Percentiles rank a stretch among this genome's conserved stretches.
phyloP scores from a whole-genome alignment of 2,888 invertebrate species.

The Darwinula stevensoni region DNA sequence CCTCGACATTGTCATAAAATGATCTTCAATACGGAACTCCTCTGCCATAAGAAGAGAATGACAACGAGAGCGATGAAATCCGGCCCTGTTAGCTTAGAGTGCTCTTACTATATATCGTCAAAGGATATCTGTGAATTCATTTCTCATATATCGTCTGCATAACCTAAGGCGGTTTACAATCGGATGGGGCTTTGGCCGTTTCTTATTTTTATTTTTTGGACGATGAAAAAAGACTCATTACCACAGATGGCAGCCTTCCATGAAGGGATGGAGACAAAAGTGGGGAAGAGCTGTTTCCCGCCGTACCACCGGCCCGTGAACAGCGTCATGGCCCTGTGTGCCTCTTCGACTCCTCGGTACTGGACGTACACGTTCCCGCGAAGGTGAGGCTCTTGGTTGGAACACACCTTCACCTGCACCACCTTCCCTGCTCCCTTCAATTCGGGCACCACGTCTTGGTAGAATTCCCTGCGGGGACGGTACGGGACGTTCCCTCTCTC shows the following conservation, averaged over 20 bases:
- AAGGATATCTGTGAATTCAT: too few species aligned
- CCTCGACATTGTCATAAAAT: too few species aligned
- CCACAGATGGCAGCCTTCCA: conserved; percentile 80
- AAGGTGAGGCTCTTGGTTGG: conserved; percentile 55
- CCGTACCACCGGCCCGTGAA: conserved; percentile 68
- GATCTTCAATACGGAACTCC: too few species aligned
- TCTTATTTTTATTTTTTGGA: too few species aligned
- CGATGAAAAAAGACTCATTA: conserved; percentile 16
- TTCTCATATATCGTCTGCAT: too few species aligned
- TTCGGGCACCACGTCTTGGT: conserved; percentile 52
- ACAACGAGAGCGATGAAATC: too few species aligned
- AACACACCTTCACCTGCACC: conserved; percentile 33
- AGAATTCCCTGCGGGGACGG: conserved; percentile 37
- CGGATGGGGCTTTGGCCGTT: too few species aligned
- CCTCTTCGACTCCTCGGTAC: conserved; percentile 14
- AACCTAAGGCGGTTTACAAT: too few species aligned
- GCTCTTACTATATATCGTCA: too few species aligned
- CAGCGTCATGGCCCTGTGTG: conserved; percentile 28
- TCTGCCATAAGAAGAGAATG: too few species aligned
- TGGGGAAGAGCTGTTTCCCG: conserved; percentile 44
- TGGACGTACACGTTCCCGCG: conserved; percentile 59
- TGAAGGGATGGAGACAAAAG: conserved; percentile 40
- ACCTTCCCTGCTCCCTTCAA: conserved; percentile 25
- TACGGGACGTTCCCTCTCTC: too few species aligned
- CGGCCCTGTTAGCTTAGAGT: conserved; percentile 13